Evolutionary conservation across 2,113 vertebrate species (phyloP), one percentile per base, ranked within the genome.

Genomic region (Diphyllodes magnificus): DNA sequence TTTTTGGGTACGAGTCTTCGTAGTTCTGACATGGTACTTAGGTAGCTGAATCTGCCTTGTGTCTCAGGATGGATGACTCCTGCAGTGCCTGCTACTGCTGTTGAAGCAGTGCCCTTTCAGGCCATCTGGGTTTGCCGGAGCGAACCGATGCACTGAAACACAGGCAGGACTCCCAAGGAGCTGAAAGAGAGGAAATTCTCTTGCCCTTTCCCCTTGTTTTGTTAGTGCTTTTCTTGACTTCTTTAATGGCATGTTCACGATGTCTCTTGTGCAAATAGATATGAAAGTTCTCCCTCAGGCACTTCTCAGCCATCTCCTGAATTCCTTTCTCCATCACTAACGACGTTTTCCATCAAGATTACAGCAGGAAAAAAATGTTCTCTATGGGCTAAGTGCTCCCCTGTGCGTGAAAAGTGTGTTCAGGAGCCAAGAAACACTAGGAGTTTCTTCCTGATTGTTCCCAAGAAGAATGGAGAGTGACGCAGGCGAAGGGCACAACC

Each of bases 331-430:
- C 88, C 69, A 82, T 86, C 65, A 13, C 35, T 86, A 88, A 90
- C 51, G 35, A 25, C 8, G 2, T 90, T 93, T 93, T 93, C 80
- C 93, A 96, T 96, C 95, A 88, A 97, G 96, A 94, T 97, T 97
- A 93, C 35, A 82, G 57, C 57, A 57, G 53, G 47, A 79, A 75
- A 96, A 71, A 91, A 93, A 96, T 93, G 93, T 97, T 94, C 93
- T 97, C 16, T 82, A 71, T 88, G 90, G 80, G 25, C 57, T 78
- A 37, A 44, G 86, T 90, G 92, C 95, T 96, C 86, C 69, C 50
- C 65, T 94, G 51, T 81, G 92, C 60, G 1, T 96, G 88, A 96
- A 95, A 87, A 96, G 69, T 70, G 60, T 28, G 39, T 69, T 60
- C 40, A 27, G 47, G 68, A 82, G 90, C 93, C 95, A 96, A 75